phyloP scores from a whole-genome alignment of 2,113 vertebrate species.

The Camelus bactrianus region DNA sequence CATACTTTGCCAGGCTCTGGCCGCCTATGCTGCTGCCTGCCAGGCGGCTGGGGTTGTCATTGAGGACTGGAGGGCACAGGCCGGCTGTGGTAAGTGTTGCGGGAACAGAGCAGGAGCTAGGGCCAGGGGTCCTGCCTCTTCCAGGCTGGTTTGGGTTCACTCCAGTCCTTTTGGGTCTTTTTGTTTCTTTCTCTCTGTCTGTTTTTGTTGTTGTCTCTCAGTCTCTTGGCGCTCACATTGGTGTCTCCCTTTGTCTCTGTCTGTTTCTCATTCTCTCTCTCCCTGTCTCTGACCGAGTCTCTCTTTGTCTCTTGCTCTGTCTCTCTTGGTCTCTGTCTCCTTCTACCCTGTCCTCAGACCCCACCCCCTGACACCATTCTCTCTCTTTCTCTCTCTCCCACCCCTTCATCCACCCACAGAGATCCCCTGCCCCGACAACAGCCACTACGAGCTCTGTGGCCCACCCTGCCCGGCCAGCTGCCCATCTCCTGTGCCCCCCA shows the following conservation, averaged over 20 bases:
- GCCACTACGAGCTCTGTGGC: conserved; percentile 87
- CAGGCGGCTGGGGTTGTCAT: conserved; percentile 73
- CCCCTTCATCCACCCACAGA: conserved; percentile 65
- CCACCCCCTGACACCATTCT: background rate
- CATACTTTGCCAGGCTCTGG: conserved; percentile 86
- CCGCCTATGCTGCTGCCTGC: conserved; percentile 81
- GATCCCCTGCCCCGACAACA: conserved; percentile 82
- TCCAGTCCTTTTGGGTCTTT: background rate
- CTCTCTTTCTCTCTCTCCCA: background rate
- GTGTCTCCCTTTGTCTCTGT: background rate
- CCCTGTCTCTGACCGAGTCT: background rate
- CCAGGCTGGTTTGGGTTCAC: background rate
- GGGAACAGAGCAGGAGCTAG: background rate
- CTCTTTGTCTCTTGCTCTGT: background rate
- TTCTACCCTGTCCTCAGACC: background rate
- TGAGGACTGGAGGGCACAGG: conserved; percentile 84
- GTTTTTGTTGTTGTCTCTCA: background rate
- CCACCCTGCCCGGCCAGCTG: conserved; percentile 79
- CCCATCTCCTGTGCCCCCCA: conserved; percentile 76
- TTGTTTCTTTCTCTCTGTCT: background rate
- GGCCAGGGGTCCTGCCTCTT: background rate
- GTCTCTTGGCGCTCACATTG: background rate
- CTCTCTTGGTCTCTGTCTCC: background rate
- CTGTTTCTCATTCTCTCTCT: background rate
- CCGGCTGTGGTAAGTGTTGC: conserved; percentile 86